Evolutionary conservation across 2,797 vertebrate species (phyloP).

Genomic region (Cuniculus paca): DNA sequence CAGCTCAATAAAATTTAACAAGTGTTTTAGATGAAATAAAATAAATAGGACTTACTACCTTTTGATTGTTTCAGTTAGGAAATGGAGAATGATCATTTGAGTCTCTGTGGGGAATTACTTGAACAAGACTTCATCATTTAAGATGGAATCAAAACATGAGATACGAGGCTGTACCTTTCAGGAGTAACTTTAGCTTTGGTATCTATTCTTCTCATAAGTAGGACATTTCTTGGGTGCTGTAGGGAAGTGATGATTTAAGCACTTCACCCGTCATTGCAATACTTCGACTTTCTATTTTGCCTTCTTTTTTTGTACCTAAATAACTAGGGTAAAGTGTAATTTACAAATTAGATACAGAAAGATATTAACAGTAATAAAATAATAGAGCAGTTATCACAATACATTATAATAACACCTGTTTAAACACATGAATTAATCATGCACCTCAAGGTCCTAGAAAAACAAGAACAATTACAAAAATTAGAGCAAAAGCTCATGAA

Average conservation of each 20-base stretch:
- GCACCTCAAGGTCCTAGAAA: not conserved
- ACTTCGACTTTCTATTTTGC: not conserved
- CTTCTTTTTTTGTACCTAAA: not conserved
- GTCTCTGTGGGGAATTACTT: constrained; percentile 23
- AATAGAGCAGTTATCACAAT: not conserved
- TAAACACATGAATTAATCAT: not conserved
- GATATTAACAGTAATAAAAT: not conserved
- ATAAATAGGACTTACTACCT: not conserved
- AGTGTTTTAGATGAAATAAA: constrained; percentile 79
- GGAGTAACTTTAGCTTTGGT: not conserved
- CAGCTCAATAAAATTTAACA: constrained; percentile 80
- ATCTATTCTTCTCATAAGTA: not conserved
- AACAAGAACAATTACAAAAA: not conserved
- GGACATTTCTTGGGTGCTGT: not conserved
- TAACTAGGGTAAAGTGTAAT: not conserved
- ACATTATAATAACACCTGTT: not conserved
- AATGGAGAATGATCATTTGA: constrained; percentile 14
- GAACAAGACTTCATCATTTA: constrained; percentile 24
- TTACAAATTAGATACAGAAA: not conserved
- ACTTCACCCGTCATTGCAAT: not conserved
- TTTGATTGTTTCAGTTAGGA: constrained; percentile 48
- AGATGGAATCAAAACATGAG: not conserved
- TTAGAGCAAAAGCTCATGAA: not conserved
- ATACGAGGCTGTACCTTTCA: not conserved
- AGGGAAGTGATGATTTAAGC: not conserved